Evolutionary conservation across 2,797 vertebrate genomes (phyloP).

Genomic region (Xiphorhynchus erythropygius): DNA sequence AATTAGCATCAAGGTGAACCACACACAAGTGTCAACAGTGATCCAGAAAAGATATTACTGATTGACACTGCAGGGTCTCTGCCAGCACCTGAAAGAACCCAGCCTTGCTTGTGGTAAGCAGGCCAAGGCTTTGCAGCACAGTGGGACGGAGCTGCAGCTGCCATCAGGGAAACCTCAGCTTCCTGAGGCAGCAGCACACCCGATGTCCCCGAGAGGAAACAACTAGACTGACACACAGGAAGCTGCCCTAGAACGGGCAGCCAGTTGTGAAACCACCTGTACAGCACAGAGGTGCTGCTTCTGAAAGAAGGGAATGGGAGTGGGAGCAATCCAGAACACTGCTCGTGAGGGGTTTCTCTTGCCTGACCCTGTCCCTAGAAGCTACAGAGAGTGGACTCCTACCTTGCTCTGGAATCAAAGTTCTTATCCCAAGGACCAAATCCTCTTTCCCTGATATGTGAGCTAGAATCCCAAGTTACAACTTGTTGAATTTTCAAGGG

Average conservation of each 20-base stretch:
- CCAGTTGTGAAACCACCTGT: not conserved
- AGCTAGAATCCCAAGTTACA: not conserved
- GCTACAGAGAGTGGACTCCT: not conserved
- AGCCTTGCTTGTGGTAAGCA: not conserved
- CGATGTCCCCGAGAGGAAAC: not conserved
- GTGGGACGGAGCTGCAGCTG: not conserved
- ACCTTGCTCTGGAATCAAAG: not conserved
- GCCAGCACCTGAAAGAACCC: not conserved
- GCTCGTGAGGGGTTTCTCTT: not conserved
- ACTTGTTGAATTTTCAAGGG: not conserved
- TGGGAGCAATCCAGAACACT: not conserved
- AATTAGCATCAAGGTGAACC: not conserved
- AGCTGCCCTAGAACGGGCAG: not conserved
- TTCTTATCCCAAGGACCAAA: not conserved
- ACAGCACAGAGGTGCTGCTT: not conserved
- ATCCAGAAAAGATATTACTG: not conserved
- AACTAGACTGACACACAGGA: not conserved
- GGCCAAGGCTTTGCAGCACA: not conserved
- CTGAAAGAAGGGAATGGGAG: not conserved
- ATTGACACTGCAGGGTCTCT: not conserved
- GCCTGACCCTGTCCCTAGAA: not conserved
- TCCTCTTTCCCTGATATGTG: not conserved
- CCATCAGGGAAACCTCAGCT: not conserved
- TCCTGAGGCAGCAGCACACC: not conserved
- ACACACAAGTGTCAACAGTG: rapidly evolving